Base-by-base conservation (phyloP, 2,888 invertebrate species). In the Nomada ferruginata region DNA sequence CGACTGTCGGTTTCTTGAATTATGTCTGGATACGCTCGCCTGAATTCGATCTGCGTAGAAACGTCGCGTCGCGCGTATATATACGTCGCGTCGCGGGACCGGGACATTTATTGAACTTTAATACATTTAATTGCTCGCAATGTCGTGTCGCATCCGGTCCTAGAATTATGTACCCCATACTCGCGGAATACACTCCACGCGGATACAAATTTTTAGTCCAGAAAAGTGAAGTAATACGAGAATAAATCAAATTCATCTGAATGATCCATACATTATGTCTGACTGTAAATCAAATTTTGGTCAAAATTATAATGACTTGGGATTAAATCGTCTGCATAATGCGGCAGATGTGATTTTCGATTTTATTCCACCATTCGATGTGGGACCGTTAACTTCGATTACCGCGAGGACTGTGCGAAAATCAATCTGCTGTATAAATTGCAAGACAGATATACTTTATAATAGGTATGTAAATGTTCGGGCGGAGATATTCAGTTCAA, bases 1-100 rank as follows among this genome's bases (percentile, higher is more conserved):
- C 15, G 70, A 80, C 76, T 63, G 70, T 82, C 71, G 63, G 63
- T 81, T 59, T 2, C 47, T 64, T 72, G 68, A 81, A 23, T 82
- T 79, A 80, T 72, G 53, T 36, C 55, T 52, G 44, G 50, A 57
- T 68, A 75, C 55, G 26, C 50, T 82, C 47, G 57, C 63, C 15
- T 44, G 23, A n/a, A 15, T 64, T 52, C 29, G 63, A 59, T 69
- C 68, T 29, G 18, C 13, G 59, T 20, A 59, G 26, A 11, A 66
- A 13, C 36, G 44, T 53, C 42, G 23, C 26, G 44, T 44, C 53
- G 44, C 10, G 36, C 36, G 36, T 36, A 7, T 36, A 36, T 36
- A 23, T n/a, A 23, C 9, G n/a, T 68, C 29, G 59, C 53, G 29
- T n/a, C 26, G 0, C 47, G 29, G 2, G 18, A 20, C 9, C 42